Conservation (phyloP, 1,140 invertebrate genomes). For the Macrosteles quadrilineatus region DNA sequence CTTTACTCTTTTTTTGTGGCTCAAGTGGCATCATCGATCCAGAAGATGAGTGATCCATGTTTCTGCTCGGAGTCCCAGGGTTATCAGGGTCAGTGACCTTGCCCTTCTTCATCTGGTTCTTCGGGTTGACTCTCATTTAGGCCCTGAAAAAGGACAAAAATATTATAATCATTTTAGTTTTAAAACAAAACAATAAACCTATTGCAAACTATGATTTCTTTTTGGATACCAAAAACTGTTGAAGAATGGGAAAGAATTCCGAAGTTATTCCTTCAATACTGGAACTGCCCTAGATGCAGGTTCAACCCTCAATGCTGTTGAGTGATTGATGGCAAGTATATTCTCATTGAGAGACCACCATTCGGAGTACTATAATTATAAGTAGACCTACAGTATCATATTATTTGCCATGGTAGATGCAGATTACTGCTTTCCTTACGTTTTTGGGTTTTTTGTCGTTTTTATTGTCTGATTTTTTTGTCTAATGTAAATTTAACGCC, state of each 20-base stretch:
- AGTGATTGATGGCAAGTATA: background rate
- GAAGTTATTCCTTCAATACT: background rate
- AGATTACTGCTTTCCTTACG: conserved; percentile 4
- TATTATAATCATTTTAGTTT: background rate
- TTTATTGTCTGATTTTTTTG: no score
- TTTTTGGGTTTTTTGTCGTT: no score
- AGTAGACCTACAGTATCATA: conserved; percentile 8
- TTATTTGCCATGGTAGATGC: conserved; percentile 7
- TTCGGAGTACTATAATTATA: background rate
- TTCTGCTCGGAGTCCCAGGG: background rate
- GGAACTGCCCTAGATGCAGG: conserved; percentile 2
- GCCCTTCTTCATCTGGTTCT: background rate
- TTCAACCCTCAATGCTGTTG: no score
- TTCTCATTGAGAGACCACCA: background rate
- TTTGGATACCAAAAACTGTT: conserved; percentile 3
- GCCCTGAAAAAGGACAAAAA: background rate
- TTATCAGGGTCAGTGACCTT: background rate
- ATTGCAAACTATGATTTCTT: background rate
- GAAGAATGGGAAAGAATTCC: background rate
- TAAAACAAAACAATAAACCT: background rate
- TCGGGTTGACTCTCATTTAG: background rate
- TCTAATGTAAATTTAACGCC: no score
- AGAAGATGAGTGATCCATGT: background rate
- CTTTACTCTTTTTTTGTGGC: background rate
- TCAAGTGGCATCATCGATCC: background rate